phyloP scores from a whole-genome alignment of 2,113 vertebrate species.

The Dryoscopus gambensis region DNA sequence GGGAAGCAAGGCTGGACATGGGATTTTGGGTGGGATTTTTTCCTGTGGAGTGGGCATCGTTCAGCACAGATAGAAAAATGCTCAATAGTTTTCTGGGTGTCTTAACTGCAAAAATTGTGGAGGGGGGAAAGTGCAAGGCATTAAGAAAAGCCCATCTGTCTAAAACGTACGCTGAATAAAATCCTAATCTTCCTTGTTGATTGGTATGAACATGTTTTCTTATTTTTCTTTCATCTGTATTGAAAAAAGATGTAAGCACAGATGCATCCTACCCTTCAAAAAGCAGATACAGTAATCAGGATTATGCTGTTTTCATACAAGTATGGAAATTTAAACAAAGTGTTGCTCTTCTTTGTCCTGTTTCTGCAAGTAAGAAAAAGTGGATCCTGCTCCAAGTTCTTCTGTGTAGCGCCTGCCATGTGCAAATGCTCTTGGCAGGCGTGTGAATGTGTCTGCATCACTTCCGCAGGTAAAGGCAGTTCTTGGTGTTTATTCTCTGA shows the following conservation, averaged over 20 bases:
- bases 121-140: not conserved
- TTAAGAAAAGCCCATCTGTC: not conserved
- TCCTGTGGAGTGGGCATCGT: not conserved
- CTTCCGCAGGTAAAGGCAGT: not conserved
- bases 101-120: not conserved
- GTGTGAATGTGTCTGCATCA: not conserved
- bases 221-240: not conserved
- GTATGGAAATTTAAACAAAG: not conserved
- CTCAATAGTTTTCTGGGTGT: fast-evolving
- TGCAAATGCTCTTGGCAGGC: not conserved
- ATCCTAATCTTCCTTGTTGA: not conserved
- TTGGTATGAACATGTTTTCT: not conserved
- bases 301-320: not conserved
- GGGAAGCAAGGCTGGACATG: not conserved
- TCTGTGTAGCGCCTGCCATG: not conserved
- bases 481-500: not conserved
- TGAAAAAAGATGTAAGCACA: not conserved
- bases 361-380: not conserved
- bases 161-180: not conserved
- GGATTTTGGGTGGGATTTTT: not conserved
- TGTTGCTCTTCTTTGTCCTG: not conserved
- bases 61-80: not conserved
- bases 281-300: not conserved
- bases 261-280: not conserved
- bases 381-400: not conserved